A percentile compares a stretch with the other conserved stretches of the same genome.
phyloP scores from a whole-genome alignment of 1,140 invertebrate genomes.

The Phthorimaea operculella region DNA sequence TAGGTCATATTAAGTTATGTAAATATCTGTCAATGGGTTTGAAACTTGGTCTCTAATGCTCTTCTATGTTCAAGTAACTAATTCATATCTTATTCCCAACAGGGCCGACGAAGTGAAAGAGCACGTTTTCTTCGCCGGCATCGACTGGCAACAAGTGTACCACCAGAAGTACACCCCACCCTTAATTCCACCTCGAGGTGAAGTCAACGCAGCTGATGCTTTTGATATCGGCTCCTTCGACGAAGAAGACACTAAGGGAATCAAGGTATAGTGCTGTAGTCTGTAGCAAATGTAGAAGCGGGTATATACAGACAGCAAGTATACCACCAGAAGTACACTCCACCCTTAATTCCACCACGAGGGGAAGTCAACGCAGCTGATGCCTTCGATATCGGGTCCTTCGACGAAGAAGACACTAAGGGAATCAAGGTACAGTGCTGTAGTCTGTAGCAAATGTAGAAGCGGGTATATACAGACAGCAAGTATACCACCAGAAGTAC shows the following conservation, averaged over 20 bases:
- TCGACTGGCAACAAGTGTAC: conserved; percentile 99
- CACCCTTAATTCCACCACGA: conserved; percentile 96
- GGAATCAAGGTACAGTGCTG: conserved; percentile 85
- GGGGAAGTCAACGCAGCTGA: conserved; percentile 99
- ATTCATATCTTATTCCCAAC: conserved; percentile 4
- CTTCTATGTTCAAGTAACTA: too few species aligned
- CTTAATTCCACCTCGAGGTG: conserved; percentile 96
- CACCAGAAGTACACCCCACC: conserved; percentile 98
- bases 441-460: too few species aligned
- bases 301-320: conserved; percentile 99
- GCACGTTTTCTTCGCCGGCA: conserved; percentile 95
- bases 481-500: conserved; percentile 98
- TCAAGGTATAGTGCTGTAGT: conserved; percentile 79
- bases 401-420: conserved; percentile 99
- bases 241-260: conserved; percentile 99
- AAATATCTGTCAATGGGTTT: too few species aligned
- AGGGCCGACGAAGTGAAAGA: conserved; percentile 98
- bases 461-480: conserved; percentile 98
- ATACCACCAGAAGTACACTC: conserved; percentile 97
- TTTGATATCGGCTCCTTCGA: conserved; percentile 99
- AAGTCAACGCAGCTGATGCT: conserved; percentile 99
- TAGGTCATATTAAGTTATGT: too few species aligned
- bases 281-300: too few species aligned
- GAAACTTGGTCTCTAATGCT: too few species aligned
- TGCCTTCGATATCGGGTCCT: conserved; percentile 99